phyloP scores from a whole-genome alignment of 2,888 invertebrate species.

The Drosophila formosana region DNA sequence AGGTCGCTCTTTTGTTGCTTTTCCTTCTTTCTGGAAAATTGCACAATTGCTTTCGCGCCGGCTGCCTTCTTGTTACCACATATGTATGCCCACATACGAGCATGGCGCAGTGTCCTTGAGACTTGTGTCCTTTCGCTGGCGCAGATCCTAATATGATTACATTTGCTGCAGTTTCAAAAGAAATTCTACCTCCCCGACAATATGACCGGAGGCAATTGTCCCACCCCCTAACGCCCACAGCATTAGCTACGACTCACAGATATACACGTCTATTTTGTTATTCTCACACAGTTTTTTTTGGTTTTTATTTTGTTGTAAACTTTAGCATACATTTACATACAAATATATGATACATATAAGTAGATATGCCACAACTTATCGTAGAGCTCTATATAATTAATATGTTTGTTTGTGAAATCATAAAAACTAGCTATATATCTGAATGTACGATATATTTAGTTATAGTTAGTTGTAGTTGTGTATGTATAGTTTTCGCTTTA shows the following conservation, averaged over 20 bases:
- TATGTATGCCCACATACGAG: constrained; percentile 8
- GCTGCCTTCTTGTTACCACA: constrained; percentile 39
- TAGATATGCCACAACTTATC: constrained; percentile 69
- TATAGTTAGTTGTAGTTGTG: constrained; percentile 22
- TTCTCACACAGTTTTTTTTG: constrained; percentile 44
- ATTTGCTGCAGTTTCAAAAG: constrained; percentile 26
- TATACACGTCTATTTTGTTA: neutral
- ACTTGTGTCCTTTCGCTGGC: constrained; percentile 17
- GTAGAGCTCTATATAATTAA: constrained; percentile 33
- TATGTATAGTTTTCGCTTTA: constrained; percentile 26
- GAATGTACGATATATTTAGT: constrained; percentile 20
- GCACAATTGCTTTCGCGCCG: constrained; percentile 50
- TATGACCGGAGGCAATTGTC: neutral
- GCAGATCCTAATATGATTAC: constrained; percentile 41
- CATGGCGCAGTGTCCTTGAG: constrained; percentile 44
- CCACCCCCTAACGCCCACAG: constrained; percentile 7
- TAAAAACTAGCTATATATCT: constrained; percentile 52
- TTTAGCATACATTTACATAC: constrained; percentile 72
- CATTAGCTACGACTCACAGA: constrained; percentile 1
- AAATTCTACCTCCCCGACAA: neutral
- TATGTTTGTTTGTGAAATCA: constrained; percentile 26
- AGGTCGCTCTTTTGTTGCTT: constrained; percentile 34
- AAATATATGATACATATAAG: constrained; percentile 67
- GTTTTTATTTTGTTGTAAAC: constrained; percentile 60
- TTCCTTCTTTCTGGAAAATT: constrained; percentile 50